A percentile compares a stretch with the other conserved stretches of the same genome.
phyloP scores from a whole-genome alignment of 1,140 invertebrate genomes.

The Drosophila rufa region DNA sequence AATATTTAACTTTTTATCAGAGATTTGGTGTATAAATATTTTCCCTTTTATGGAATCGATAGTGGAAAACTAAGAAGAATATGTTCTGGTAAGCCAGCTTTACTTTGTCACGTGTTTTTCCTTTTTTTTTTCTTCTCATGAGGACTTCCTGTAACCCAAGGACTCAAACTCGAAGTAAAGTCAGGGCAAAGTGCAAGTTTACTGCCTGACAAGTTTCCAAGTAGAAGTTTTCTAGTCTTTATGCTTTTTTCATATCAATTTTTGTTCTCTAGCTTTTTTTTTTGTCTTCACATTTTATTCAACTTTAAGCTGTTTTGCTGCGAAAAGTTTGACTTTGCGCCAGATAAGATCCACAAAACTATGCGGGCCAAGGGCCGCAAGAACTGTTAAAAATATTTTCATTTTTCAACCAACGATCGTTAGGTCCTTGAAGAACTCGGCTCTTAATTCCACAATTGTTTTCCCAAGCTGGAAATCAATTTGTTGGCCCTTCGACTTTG shows the following conservation, averaged over 20 bases:
- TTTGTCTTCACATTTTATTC: slow-evolving; percentile 14
- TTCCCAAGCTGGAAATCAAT: slow-evolving; percentile 2
- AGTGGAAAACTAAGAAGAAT: neutral
- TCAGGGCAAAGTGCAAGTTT: slow-evolving; percentile 35
- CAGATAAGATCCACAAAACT: slow-evolving; percentile 11
- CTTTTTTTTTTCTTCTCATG: neutral
- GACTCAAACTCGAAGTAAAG: slow-evolving; percentile 18
- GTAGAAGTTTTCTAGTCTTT: slow-evolving; percentile 31
- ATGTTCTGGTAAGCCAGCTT: neutral
- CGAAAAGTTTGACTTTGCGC: slow-evolving; percentile 5
- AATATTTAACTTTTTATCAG: neutral
- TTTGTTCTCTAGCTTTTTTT: slow-evolving; percentile 18
- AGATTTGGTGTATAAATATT: neutral
- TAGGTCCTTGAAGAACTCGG: neutral
- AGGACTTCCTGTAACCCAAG: slow-evolving; percentile 10
- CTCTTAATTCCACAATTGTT: neutral
- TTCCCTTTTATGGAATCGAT: neutral
- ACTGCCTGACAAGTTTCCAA: slow-evolving; percentile 50
- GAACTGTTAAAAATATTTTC: slow-evolving; percentile 14
- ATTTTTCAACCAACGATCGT: neutral
- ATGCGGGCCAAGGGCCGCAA: neutral
- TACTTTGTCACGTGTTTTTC: neutral
- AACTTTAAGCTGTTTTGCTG: slow-evolving; percentile 34
- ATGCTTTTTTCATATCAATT: slow-evolving; percentile 42
- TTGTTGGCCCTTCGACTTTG: neutral